Base-by-base conservation (phyloP, 2,113 vertebrate species). In the Charadrius vociferus region DNA sequence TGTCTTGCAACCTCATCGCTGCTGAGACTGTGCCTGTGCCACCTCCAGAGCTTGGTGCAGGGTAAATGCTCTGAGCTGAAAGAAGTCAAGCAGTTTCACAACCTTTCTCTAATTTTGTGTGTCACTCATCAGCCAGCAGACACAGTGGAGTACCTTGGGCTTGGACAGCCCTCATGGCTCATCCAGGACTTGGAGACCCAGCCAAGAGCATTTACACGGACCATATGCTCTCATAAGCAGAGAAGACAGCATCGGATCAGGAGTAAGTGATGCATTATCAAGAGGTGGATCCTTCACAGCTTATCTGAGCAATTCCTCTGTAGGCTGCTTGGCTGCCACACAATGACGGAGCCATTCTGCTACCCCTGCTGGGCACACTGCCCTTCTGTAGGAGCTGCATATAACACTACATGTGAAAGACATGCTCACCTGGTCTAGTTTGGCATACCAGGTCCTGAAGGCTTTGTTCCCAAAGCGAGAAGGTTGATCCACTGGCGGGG, bases 391-490 rank as follows among this genome's bases (percentile, higher is more conserved):
- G 67, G 70, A 63, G 66, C 62, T 72, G 32, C 58, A 27, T 4
- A 19, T 30, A 37, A 49, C 24, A 26, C 36, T 5, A 9, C 52
- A 58, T 1, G 1, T 23, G 30, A 72, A 52, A 90, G 55, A 88
- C 82, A 47, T 0, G 18, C 96, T 96, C 93, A 99, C 99, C 99
- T 99, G 98, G 36, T 99, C 99, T 3, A 99, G 98, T 94, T 98
- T 99, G 97, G 97, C 88, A 0, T 99, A 99, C 99, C 99, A 99
- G 86, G 98, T 99, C 97, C 99, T 99, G 96, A 98, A 99, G 88
- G 99, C 99, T 95, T 99, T 99, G 97, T 99, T 99, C 56, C 99
- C 99, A 61, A 99, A 99, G n/a, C 99, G 99, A 34, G 99, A 99
- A 2, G 99, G 99, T 94, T 99, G 99, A 97, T 99, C 99, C 50